phyloP scores from a whole-genome alignment of 1,140 invertebrate species.

The Neodiprion virginianus region DNA sequence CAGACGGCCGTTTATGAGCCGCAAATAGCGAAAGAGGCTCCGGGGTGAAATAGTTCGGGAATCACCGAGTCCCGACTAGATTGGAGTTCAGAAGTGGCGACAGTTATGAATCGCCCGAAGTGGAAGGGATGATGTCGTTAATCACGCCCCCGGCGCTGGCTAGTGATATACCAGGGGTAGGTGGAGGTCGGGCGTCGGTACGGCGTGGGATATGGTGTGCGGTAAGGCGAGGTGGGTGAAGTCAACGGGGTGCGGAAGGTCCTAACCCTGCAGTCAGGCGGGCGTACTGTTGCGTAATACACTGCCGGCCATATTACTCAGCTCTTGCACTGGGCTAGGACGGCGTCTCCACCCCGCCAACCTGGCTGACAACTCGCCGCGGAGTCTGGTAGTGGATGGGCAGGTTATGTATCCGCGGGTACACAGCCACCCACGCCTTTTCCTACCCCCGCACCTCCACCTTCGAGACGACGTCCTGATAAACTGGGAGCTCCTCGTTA shows the following conservation, averaged over 20 bases:
- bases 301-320: not conserved
- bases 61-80: not conserved
- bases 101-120: not conserved
- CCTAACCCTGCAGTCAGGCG: not conserved
- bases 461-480: not conserved
- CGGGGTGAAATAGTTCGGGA: not conserved
- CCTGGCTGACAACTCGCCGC: not conserved
- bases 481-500: not conserved
- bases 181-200: not conserved
- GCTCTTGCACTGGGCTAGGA: not conserved
- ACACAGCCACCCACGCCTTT: not conserved
- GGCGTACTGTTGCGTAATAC: conserved; percentile 4
- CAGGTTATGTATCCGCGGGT: not conserved
- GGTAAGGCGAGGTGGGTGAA: too few species aligned
- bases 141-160: not conserved
- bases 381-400: not conserved
- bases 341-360: not conserved
- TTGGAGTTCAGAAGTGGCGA: conserved; percentile 6
- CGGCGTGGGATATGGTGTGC: not conserved
- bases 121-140: not conserved
- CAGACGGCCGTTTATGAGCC: too few species aligned
- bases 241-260: not conserved
- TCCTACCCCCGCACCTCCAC: not conserved
- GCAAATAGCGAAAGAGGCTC: too few species aligned
- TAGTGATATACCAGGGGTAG: not conserved